Percentiles rank a stretch among this genome's conserved stretches.
phyloP scores from a whole-genome alignment of 2,113 vertebrate genomes.

The Amblyopsis rosae region DNA sequence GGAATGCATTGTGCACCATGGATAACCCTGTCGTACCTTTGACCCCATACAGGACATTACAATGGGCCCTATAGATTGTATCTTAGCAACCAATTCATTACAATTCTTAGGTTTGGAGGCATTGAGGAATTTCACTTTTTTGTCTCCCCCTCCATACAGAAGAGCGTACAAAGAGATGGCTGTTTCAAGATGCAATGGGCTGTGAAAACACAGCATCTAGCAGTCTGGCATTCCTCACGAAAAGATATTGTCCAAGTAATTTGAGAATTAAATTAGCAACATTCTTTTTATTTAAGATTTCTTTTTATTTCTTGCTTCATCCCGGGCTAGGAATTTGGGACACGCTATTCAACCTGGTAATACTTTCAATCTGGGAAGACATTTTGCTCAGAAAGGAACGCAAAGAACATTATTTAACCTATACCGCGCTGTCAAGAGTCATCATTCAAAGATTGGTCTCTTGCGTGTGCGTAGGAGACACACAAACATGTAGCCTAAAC shows the following conservation, averaged over 20 bases:
- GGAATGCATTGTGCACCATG: constrained; percentile 61
- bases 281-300: no score
- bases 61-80: constrained; percentile 69
- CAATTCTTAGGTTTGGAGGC: constrained; percentile 66
- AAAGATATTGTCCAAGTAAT: constrained; percentile 7
- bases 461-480: no score
- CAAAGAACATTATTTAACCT: no score
- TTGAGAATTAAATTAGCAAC: constrained; percentile 18
- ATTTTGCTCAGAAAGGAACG: no score
- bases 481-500: no score
- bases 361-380: no score
- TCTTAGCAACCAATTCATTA: constrained; percentile 73
- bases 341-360: no score
- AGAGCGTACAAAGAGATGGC: constrained; percentile 50
- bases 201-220: constrained; percentile 39
- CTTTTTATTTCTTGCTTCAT: no score
- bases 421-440: no score
- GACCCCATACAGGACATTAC: constrained; percentile 62
- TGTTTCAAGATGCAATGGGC: constrained; percentile 44
- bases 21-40: constrained; percentile 58
- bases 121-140: constrained; percentile 57
- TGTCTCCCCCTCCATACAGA: constrained; percentile 10
- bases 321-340: no score
- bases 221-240: constrained; percentile 8
- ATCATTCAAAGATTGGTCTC: no score